phyloP scores from a whole-genome alignment of 1,140 invertebrate genomes.

The Aphaenogaster ashmeadi region DNA sequence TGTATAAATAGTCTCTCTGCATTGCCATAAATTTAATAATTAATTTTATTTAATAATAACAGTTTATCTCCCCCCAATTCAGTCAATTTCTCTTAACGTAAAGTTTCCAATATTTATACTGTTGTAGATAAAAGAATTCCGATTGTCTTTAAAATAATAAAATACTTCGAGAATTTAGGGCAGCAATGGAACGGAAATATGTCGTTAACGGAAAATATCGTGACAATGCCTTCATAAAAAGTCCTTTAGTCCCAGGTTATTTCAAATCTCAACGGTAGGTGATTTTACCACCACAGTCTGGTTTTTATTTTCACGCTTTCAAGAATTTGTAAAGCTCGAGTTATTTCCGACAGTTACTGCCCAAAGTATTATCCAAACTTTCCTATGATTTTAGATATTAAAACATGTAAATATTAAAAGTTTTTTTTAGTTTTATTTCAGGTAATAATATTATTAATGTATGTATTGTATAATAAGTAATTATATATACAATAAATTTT shows the following conservation, averaged over 20 bases:
- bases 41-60: slow-evolving; percentile 30
- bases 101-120: not conserved
- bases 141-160: not conserved
- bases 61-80: not conserved
- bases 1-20: not conserved
- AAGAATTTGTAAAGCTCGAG: not conserved
- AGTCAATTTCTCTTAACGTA: not conserved
- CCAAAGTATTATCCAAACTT: not conserved
- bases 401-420: not conserved
- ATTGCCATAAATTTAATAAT: slow-evolving; percentile 16
- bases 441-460: not conserved
- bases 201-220: too few species aligned
- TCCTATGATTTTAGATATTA: not conserved
- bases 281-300: not conserved
- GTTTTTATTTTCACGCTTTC: not conserved
- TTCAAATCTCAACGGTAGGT: not conserved
- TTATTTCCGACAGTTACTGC: not conserved
- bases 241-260: not conserved
- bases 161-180: not conserved
- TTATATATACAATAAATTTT: not conserved
- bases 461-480: not conserved
- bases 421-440: not conserved
- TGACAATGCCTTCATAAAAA: not conserved
- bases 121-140: not conserved
- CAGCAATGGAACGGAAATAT: too few species aligned